Percentiles rank a stretch among this genome's conserved stretches.
Conservation (phyloP, 2,797 vertebrate species). For the Lophius americanus region DNA sequence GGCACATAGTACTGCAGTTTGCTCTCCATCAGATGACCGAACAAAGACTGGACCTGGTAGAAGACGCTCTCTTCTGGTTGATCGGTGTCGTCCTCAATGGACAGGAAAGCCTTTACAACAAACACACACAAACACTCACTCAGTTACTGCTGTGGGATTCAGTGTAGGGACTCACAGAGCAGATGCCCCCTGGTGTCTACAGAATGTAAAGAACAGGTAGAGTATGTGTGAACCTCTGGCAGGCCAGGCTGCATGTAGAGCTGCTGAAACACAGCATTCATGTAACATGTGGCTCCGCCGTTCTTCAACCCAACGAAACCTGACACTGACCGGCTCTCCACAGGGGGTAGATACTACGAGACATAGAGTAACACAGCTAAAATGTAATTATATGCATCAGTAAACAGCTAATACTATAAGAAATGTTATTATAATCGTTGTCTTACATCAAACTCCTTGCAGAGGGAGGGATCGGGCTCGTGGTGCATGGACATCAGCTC, state of each 20-base stretch:
- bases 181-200: slow-evolving; percentile 18
- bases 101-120: slow-evolving; percentile 87
- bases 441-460: slow-evolving; percentile 97
- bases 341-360: slow-evolving; percentile 92
- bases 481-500: slow-evolving; percentile 98
- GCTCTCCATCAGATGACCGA: slow-evolving; percentile 99
- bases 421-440: not conserved
- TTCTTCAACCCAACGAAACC: slow-evolving; percentile 98
- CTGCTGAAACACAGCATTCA: slow-evolving; percentile 99
- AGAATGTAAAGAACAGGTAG: not conserved
- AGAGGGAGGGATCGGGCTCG: slow-evolving; percentile 94
- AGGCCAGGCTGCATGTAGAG: slow-evolving; percentile 99
- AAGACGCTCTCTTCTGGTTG: slow-evolving; percentile 99
- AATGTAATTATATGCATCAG: not conserved
- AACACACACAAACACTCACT: not conserved
- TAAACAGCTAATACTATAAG: not conserved
- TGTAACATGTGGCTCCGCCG: slow-evolving; percentile 97
- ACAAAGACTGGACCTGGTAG: slow-evolving; percentile 97
- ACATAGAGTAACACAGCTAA: not conserved
- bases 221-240: slow-evolving; percentile 86
- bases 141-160: not conserved
- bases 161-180: not conserved
- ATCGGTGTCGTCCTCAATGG: slow-evolving; percentile 96
- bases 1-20: slow-evolving; percentile 98
- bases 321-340: slow-evolving; percentile 94